Evolutionary conservation across 2,888 invertebrate species (phyloP).

Genomic region (Syritta pipiens): DNA sequence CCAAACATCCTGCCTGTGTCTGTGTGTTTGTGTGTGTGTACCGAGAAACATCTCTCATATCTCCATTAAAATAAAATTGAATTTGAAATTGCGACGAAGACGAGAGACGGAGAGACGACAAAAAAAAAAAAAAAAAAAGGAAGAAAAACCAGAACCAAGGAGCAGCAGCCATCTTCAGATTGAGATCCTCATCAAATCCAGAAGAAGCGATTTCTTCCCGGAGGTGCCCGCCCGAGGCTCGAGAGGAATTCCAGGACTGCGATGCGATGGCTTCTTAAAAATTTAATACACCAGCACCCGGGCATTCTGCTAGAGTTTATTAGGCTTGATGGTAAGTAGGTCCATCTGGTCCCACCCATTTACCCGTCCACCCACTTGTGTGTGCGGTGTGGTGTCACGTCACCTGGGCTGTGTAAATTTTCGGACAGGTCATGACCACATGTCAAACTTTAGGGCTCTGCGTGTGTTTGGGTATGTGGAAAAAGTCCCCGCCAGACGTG

Average conservation of each 20-base stretch:
- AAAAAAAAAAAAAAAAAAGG: no score
- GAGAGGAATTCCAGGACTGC: slow-evolving; percentile 33
- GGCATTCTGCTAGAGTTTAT: slow-evolving; percentile 24
- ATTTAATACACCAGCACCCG: slow-evolving; percentile 49
- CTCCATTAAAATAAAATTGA: slow-evolving; percentile 66
- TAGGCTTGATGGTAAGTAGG: slow-evolving; percentile 26
- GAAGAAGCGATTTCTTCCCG: slow-evolving; percentile 39
- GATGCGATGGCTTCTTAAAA: slow-evolving; percentile 46
- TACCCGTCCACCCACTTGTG: no score
- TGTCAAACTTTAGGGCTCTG: slow-evolving; percentile 62
- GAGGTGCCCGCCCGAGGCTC: no score
- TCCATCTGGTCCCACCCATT: no score
- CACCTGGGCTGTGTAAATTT: slow-evolving; percentile 59
- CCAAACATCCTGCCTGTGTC: neutral
- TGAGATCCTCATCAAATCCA: slow-evolving; percentile 62
- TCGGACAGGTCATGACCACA: slow-evolving; percentile 60
- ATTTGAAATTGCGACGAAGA: slow-evolving; percentile 52
- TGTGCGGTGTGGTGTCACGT: slow-evolving; percentile 38
- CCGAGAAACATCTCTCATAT: slow-evolving; percentile 61
- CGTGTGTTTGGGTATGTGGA: no score
- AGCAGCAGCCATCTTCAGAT: slow-evolving; percentile 44
- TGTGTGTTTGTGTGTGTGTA: neutral
- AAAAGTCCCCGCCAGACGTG: no score
- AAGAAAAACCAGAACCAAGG: neutral
- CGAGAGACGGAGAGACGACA: neutral